Conservation (phyloP, 1,140 invertebrate species). For the Solen grandis region DNA sequence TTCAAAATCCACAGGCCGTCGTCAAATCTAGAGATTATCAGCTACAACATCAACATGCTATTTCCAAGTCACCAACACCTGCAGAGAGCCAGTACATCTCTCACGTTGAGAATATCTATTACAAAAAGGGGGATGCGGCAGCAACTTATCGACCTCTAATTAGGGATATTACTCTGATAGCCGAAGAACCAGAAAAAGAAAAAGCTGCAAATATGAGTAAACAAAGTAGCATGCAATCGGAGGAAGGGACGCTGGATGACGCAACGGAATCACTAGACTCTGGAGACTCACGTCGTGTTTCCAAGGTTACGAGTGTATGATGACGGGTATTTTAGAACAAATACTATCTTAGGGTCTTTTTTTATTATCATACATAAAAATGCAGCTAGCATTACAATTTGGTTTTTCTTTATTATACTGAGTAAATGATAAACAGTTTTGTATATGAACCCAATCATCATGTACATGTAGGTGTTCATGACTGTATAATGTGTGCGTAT, state of each 20-base stretch:
- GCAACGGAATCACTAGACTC: constrained; percentile 65
- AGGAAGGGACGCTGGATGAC: constrained; percentile 56
- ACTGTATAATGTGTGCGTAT: too few species aligned
- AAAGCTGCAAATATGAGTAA: constrained; percentile 43
- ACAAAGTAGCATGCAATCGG: constrained; percentile 53
- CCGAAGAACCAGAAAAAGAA: constrained; percentile 49
- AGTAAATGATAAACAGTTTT: too few species aligned
- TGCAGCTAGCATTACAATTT: too few species aligned
- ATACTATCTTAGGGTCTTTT: too few species aligned
- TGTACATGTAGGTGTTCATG: too few species aligned
- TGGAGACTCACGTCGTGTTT: constrained; percentile 61
- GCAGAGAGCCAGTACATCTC: background rate
- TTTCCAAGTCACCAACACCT: background rate
- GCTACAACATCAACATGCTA: background rate
- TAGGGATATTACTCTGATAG: constrained; percentile 50
- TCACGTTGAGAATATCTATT: constrained; percentile 46
- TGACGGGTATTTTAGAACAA: constrained; percentile 9
- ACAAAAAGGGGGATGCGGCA: constrained; percentile 32
- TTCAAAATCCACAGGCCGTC: background rate
- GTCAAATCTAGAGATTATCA: background rate
- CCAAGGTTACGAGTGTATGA: constrained; percentile 66
- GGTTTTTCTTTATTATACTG: too few species aligned
- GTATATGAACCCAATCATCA: too few species aligned
- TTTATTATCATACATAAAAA: too few species aligned
- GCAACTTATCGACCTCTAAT: constrained; percentile 39